Base-by-base conservation (phyloP, 2,888 invertebrate species). In the Chaitophorus viminalis region DNA sequence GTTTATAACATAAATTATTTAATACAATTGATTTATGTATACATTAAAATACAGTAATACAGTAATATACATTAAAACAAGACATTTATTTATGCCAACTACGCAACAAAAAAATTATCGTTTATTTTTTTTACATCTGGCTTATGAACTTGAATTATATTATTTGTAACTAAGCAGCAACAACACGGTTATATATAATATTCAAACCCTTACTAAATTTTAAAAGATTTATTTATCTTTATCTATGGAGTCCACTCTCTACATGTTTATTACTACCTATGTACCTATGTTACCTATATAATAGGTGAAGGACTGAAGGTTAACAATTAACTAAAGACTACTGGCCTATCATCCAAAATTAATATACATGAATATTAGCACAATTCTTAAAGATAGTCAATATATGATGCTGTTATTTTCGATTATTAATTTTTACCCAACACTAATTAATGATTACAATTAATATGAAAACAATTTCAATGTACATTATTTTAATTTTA, bases 221-320 rank as follows among this genome's bases (percentile, higher is more conserved):
- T 82, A 5, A 52, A 82, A 70, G 79, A 65, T 79, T 31, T 52
- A 39, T 70, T 82, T 31, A 70, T 70, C 81, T 81, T 81, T 68
- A 31, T 81, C 46, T 70, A 14, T 46, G 70, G 25, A 33, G 74
- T 82, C 72, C 11, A 72, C 72, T 74, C 54, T 36, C 33, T 33
- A 33, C 31, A 46, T 25, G 46, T 31, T 70, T 33, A 33, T 31
- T 70, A 1, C 46, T 14, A 46, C 46, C 46, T 46, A 46, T 14
- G 17, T 14, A 25, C 72, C n/a, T n/a, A n/a, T n/a, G n/a, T n/a
- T n/a, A n/a, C n/a, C n/a, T n/a, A n/a, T n/a, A 82, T 82, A 72
- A 54, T 33, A 54, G 68, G 33, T 82, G 72, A 82, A 82, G 82
- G 82, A 46, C n/a, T 82, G 72, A 82, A 82, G 82, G 82, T 82